phyloP scores from a whole-genome alignment of 2,113 vertebrate genomes.

The Oryzias curvinotus region DNA sequence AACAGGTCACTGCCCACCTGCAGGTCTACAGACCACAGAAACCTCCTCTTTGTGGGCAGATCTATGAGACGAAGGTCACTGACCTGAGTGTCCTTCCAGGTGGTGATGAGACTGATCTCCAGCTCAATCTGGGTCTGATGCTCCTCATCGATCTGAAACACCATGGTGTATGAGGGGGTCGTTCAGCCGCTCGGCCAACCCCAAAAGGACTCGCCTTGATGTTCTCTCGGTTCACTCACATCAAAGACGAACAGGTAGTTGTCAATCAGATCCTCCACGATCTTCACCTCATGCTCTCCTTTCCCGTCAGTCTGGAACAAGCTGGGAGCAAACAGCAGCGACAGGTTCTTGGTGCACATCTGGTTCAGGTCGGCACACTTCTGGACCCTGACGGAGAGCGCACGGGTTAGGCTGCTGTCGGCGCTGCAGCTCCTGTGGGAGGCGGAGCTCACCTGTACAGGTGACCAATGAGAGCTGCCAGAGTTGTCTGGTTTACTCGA shows the following conservation, averaged over 20 bases:
- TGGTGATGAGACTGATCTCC: conserved; percentile 95
- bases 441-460: conserved; percentile 86
- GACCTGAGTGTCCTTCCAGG: conserved; percentile 96
- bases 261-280: conserved; percentile 94
- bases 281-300: conserved; percentile 93
- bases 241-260: conserved; percentile 91
- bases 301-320: conserved; percentile 97
- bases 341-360: conserved; percentile 97
- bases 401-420: background rate
- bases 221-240: conserved; percentile 71
- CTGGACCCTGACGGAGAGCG: conserved; percentile 83
- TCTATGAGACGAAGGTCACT: background rate
- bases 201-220: background rate
- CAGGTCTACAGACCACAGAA: background rate
- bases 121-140: conserved; percentile 96
- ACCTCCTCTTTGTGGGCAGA: background rate
- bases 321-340: conserved; percentile 94
- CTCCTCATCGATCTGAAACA: conserved; percentile 90
- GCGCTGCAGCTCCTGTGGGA: background rate
- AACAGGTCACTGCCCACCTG: too few relatives aligned
- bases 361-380: conserved; percentile 95
- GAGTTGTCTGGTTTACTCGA: conserved; percentile 87
- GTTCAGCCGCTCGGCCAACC: too few relatives aligned
- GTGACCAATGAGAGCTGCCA: conserved; percentile 90
- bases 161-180: too few relatives aligned